Evolutionary conservation across 2,797 vertebrate species (phyloP), one percentile per base, ranked within the genome.

Genomic region (Mus spretus): DNA sequence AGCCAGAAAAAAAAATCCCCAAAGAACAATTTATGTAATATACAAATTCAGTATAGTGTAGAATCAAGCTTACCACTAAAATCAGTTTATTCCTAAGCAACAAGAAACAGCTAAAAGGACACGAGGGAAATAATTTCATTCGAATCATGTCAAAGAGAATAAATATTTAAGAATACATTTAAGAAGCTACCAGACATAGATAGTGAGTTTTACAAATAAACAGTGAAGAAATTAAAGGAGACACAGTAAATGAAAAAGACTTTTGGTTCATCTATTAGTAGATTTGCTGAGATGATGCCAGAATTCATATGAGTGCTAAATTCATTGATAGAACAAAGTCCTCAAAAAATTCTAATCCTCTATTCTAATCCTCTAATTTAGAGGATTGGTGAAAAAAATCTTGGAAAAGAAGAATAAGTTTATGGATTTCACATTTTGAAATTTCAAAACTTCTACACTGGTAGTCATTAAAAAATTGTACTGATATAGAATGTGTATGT

Each of bases 141-240:
- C 55, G 17, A 88, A 88, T 59, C 53, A 22, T 1, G 0, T 88
- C 55, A 67, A 34, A 75, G 53, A 88, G 15, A 75, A 75, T 88
- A 90, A 75, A 37, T 91, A 85, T 50, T 63, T 57, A 28, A 28
- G 15, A 82, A 89, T 72, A 47, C 86, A 96, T 74, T 9, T 65
- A 83, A 78, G 37, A 88, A 88, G 37, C 1, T 72, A 44, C 4
- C 34, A 70, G 59, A 44, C 9, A 20, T 78, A 47, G 26, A 55
- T 40, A 40, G 15, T 57, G 31, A 61, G 57, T 37, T 40, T 15
- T 74, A 59, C 3, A 74, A 88, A 91, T 31, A 5, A 57, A 20
- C 26, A 22, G 12, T 75, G 31, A 85, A 91, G 9, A 89, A 88
- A 75, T 75, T 75, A 75, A 59, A 19, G 53, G 17, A 74, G 37